Evolutionary conservation across 1,140 invertebrate species (phyloP), one percentile per base, ranked within the genome.

Genomic region (Sweltsa coloradensis): DNA sequence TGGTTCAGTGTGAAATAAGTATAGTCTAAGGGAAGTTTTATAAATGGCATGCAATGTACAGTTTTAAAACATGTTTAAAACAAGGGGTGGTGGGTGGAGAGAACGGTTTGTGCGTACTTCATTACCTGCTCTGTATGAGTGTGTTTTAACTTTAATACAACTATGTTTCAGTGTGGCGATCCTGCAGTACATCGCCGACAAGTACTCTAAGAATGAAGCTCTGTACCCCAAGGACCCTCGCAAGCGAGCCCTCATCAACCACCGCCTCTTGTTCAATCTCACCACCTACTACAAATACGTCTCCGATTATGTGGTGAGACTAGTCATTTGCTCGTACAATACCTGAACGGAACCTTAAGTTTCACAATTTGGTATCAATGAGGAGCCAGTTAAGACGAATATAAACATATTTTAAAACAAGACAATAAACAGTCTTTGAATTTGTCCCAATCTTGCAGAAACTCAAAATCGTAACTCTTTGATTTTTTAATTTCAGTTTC

Each of bases 201-300:
- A 82, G 60, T 85, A 83, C 54, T 71, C 66, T 22, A 75, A 72
- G 26, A 69, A 72, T 9, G 70, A 73, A 9, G 63, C 68, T 25
- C 60, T 86, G 0, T 87, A 87, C 60, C 84, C 84, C 0, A 72
- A 72, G 52, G 79, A 84, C 39, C 64, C 75, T 4, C 71, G 74
- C 61, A 51, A 61, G 56, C 69, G 84, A 37, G 83, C 83, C 0
- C 57, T 83, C 24, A 75, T 89, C 1, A 85, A 87, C 61, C 81
- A 84, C 55, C 69, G 82, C 3, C 59, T 87, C 7, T 80, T 78
- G 54, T 87, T 88, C 57, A 84, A 86, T 61, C 66, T 83, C 53
- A 75, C 75, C 19, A 76, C 78, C 43, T 84, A 84, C 56, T 88
- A 88, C 62, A 70, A 71, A 11, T 72, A 76, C 47, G 81, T 87